A percentile compares a stretch with the other conserved stretches of the same genome.
Evolutionary conservation across 1,140 invertebrate species (phyloP).

Genomic region (Prorops nasuta): DNA sequence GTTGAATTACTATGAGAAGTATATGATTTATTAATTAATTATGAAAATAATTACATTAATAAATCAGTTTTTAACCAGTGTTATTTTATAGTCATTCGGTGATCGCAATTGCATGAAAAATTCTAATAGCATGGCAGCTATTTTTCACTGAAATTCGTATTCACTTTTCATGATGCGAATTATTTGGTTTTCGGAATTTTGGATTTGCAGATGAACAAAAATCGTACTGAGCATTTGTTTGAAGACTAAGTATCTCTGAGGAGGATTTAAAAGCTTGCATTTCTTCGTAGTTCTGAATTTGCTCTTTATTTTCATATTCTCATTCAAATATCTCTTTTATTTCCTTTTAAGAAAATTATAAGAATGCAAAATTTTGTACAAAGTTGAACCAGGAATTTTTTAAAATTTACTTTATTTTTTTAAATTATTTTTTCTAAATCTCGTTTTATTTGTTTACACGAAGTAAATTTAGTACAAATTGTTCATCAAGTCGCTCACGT

Average conservation of each 20-base stretch:
- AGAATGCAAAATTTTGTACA: background rate
- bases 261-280: constrained; percentile 1
- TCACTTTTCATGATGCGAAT: background rate
- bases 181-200: constrained; percentile 3
- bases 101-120: constrained; percentile 20
- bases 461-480: no score
- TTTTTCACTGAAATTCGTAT: constrained; percentile 3
- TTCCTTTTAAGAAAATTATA: background rate
- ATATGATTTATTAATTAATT: no score
- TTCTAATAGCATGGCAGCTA: constrained; percentile 28
- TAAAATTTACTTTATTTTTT: constrained; percentile 8
- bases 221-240: background rate
- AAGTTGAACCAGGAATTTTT: constrained; percentile 1
- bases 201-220: background rate
- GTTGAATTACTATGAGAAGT: no score
- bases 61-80: no score
- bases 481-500: no score
- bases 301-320: constrained; percentile 2
- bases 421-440: constrained; percentile 3
- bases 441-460: constrained; percentile 10
- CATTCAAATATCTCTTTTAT: constrained; percentile 3
- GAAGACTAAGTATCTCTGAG: background rate
- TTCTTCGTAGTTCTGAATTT: constrained; percentile 12
- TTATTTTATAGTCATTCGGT: constrained; percentile 14
- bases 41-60: no score